phyloP scores from a whole-genome alignment of 2,888 invertebrate species.

The Pristionchus exspectatus region DNA sequence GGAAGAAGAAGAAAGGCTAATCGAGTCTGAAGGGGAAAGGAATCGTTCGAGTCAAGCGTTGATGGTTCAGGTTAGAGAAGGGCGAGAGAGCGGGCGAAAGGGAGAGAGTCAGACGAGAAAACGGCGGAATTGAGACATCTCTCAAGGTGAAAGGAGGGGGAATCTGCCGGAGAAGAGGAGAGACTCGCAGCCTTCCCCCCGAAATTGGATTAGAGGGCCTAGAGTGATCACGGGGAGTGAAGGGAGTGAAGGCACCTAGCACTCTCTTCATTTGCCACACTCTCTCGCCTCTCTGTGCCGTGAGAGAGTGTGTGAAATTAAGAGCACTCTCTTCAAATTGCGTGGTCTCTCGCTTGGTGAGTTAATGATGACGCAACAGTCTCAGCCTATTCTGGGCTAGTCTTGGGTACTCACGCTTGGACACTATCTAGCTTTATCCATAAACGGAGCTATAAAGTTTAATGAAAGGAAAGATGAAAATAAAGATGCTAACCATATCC shows the following conservation, averaged over 20 bases:
- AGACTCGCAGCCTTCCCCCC: neutral
- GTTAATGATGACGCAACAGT: neutral
- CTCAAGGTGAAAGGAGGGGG: neutral
- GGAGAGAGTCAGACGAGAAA: neutral
- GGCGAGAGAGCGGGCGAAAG: neutral
- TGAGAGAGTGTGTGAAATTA: neutral
- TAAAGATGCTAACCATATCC: too few species aligned
- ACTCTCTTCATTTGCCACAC: neutral
- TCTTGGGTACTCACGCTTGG: neutral
- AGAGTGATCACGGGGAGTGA: constrained; percentile 20
- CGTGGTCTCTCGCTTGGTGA: too few species aligned
- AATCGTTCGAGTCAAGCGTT: too few species aligned
- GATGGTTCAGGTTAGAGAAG: neutral
- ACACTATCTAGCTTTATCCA: too few species aligned
- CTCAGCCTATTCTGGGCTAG: neutral
- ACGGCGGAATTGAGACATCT: neutral
- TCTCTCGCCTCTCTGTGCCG: neutral
- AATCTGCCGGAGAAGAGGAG: neutral
- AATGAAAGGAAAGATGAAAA: too few species aligned
- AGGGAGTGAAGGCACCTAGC: neutral
- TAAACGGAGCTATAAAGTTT: too few species aligned
- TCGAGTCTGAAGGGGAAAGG: too few species aligned
- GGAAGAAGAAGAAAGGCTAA: too few species aligned
- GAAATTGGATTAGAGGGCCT: constrained; percentile 40
- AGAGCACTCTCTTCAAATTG: neutral